These are phyloP conservation scores for Triops cancriformis DNA, from an alignment of 1,140 invertebrate species.

Conservation along the genomic window DNA sequence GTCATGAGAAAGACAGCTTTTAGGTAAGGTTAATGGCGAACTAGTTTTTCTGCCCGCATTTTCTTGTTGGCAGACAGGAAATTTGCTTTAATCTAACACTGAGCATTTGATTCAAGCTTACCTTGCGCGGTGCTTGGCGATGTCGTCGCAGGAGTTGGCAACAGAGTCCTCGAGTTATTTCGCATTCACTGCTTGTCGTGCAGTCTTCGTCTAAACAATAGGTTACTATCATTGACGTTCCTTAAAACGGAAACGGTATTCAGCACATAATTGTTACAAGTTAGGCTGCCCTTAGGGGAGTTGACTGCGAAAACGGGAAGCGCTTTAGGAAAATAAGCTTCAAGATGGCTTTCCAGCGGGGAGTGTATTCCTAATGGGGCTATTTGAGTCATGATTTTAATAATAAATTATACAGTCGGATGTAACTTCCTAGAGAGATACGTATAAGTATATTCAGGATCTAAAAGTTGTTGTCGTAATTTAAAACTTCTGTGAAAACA, in stretches of 20 bases:
- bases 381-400: too few relatives aligned
- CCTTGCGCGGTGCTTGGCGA: conserved; percentile 70
- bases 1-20: not conserved
- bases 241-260: conserved; percentile 16
- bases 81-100: not conserved
- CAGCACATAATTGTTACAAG: not conserved
- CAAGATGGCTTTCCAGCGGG: too few relatives aligned
- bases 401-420: too few relatives aligned
- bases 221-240: conserved; percentile 2
- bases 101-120: conserved; percentile 37
- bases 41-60: not conserved
- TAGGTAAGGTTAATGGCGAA: not conserved
- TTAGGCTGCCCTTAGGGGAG: too few relatives aligned
- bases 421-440: too few relatives aligned
- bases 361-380: too few relatives aligned
- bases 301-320: too few relatives aligned
- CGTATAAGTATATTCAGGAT: too few relatives aligned
- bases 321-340: too few relatives aligned
- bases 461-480: too few relatives aligned
- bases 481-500: too few relatives aligned
- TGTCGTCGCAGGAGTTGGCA: conserved; percentile 78
- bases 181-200: conserved; percentile 70
- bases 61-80: not conserved
- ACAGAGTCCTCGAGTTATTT: conserved; percentile 72
- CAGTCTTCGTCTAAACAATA: conserved; percentile 62